Evolutionary conservation across 1,140 invertebrate species (phyloP).

Genomic region (Protaetia brevitarsis): DNA sequence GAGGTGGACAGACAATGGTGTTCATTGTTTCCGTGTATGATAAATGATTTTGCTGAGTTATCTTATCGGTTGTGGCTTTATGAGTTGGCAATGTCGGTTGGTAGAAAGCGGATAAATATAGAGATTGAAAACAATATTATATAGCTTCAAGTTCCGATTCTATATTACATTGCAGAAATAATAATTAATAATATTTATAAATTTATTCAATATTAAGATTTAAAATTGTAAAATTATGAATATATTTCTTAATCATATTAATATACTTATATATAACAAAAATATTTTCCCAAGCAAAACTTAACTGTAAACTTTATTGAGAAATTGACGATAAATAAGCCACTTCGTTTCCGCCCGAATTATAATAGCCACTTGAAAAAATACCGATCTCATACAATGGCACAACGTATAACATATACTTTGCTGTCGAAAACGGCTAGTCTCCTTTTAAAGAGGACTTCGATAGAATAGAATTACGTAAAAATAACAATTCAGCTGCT

Average conservation of each 20-base stretch:
- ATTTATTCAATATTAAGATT: too few species aligned
- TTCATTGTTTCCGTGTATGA: not conserved
- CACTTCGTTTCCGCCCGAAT: not conserved
- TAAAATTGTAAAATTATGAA: too few species aligned
- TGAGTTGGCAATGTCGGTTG: too few species aligned
- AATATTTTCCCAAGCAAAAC: not conserved
- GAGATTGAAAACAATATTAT: not conserved
- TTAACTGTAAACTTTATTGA: not conserved
- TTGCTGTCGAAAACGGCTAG: not conserved
- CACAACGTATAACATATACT: not conserved
- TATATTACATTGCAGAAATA: too few species aligned
- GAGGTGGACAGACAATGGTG: slow-evolving; percentile 10
- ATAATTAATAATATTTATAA: too few species aligned
- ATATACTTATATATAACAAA: too few species aligned
- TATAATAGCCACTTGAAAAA: not conserved
- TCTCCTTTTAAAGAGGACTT: slow-evolving; percentile 9
- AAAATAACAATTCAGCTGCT: slow-evolving; percentile 2
- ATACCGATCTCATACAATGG: not conserved
- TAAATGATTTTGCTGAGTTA: not conserved
- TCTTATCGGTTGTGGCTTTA: too few species aligned
- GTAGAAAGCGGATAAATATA: too few species aligned
- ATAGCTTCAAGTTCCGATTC: too few species aligned
- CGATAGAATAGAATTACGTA: not conserved
- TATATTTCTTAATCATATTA: too few species aligned
- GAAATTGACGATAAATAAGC: not conserved